A percentile compares a stretch with the other conserved stretches of the same genome.
Evolutionary conservation across 35 echinoderm and acorn worm genomes (phyloP).

Genomic region (Ophioderma brevispina): DNA sequence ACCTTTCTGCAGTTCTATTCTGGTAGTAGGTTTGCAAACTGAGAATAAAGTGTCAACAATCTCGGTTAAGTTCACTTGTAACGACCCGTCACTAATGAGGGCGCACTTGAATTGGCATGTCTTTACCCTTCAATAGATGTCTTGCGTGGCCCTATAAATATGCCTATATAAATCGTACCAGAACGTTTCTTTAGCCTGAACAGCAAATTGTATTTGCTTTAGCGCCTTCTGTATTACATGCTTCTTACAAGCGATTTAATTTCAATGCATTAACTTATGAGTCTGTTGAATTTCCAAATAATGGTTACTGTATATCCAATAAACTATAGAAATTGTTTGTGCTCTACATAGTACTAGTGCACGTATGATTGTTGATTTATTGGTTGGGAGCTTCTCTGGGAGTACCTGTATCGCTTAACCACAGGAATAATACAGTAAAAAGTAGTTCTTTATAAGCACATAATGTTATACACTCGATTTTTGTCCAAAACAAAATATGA

Average conservation of each 20-base stretch:
- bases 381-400: too few species aligned
- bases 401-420: too few species aligned
- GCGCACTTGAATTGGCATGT: background rate
- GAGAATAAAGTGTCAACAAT: background rate
- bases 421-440: too few species aligned
- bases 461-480: too few species aligned
- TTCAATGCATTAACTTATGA: background rate
- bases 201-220: background rate
- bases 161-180: too few species aligned
- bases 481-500: too few species aligned
- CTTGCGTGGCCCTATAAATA: background rate
- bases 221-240: background rate
- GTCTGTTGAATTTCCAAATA: background rate
- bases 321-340: too few species aligned
- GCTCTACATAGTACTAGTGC: too few species aligned
- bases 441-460: too few species aligned
- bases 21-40: too few species aligned
- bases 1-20: too few species aligned
- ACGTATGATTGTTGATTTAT: too few species aligned
- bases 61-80: background rate
- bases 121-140: background rate
- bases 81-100: background rate
- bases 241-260: slow-evolving; percentile 3
- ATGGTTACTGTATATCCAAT: background rate
- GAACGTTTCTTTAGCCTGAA: background rate